These are phyloP conservation scores for Exocentrus adspersus DNA, from an alignment of 2,888 invertebrate species.

Conservation along the genomic window DNA sequence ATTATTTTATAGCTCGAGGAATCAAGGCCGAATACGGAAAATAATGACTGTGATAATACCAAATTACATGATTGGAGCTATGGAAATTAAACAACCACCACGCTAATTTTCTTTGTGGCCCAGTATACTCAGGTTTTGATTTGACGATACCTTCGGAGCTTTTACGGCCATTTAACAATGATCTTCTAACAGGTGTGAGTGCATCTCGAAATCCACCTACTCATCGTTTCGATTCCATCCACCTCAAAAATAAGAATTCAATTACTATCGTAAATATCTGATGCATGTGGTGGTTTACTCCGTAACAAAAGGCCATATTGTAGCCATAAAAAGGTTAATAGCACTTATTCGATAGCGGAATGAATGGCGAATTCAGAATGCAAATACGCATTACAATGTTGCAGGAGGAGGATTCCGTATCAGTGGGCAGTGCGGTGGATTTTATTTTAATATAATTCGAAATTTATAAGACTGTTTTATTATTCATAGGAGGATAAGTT, in stretches of 20 bases:
- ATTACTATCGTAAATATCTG: slow-evolving; percentile 27
- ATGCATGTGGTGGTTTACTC: slow-evolving; percentile 26
- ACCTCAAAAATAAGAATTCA: slow-evolving; percentile 15
- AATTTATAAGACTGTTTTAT: slow-evolving; percentile 6
- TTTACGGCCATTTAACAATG: neutral
- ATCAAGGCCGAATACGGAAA: neutral
- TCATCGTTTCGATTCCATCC: neutral
- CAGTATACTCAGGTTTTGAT: too few relatives aligned
- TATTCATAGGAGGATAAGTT: neutral
- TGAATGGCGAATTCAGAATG: slow-evolving; percentile 20
- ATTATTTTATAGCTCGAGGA: neutral
- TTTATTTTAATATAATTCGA: slow-evolving; percentile 6
- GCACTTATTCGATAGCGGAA: slow-evolving; percentile 11
- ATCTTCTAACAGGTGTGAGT: neutral
- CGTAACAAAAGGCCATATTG: slow-evolving; percentile 21
- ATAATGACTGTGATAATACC: too few relatives aligned
- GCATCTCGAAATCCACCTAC: neutral
- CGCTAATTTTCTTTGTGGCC: too few relatives aligned
- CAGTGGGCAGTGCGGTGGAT: slow-evolving; percentile 6
- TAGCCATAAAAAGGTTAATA: slow-evolving; percentile 26
- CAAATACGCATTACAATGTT: slow-evolving; percentile 18
- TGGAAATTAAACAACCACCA: too few relatives aligned
- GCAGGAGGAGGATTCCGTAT: neutral
- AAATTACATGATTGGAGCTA: too few relatives aligned
- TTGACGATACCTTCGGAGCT: neutral